These are phyloP conservation scores for Drosophila willistoni DNA, from an alignment of 1,140 invertebrate species.

Conservation along the genomic window DNA sequence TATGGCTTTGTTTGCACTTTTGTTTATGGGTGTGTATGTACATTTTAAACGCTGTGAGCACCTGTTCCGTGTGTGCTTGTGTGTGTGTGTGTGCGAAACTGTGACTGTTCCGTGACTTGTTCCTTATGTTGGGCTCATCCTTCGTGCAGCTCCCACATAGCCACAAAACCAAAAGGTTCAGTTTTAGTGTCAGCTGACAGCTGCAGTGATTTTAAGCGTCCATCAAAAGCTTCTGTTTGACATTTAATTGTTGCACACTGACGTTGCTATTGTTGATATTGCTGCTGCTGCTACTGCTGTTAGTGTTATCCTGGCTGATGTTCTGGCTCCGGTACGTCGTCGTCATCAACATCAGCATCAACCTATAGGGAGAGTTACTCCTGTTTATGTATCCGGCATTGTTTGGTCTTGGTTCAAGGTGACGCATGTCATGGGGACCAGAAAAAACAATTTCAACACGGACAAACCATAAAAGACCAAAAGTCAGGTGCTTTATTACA, in stretches of 20 bases:
- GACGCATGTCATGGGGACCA: conserved; percentile 36
- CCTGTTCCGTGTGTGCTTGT: conserved; percentile 38
- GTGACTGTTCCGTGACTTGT: conserved; percentile 67
- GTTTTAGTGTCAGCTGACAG: conserved; percentile 59
- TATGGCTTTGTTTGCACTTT: conserved; percentile 82
- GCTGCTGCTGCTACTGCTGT: neutral
- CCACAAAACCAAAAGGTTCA: conserved; percentile 45
- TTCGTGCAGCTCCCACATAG: neutral
- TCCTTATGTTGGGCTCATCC: conserved; percentile 10
- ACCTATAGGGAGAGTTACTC: neutral
- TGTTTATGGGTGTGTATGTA: conserved; percentile 80
- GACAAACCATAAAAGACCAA: conserved; percentile 58
- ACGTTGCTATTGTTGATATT: conserved; percentile 34
- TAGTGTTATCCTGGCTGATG: conserved; percentile 10
- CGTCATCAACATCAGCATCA: neutral
- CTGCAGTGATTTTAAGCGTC: conserved; percentile 79
- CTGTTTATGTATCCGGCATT: conserved; percentile 15
- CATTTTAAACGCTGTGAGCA: conserved; percentile 75
- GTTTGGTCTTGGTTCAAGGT: conserved; percentile 39
- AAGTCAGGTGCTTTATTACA: conserved; percentile 78
- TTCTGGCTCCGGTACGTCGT: conserved; percentile 6
- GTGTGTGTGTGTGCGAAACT: conserved; percentile 16
- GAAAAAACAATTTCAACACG: conserved; percentile 55
- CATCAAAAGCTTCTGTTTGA: conserved; percentile 76
- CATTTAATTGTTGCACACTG: conserved; percentile 79